Evolutionary conservation across 2,113 vertebrate genomes (phyloP).

Genomic region (Marcusenius ussheri): DNA sequence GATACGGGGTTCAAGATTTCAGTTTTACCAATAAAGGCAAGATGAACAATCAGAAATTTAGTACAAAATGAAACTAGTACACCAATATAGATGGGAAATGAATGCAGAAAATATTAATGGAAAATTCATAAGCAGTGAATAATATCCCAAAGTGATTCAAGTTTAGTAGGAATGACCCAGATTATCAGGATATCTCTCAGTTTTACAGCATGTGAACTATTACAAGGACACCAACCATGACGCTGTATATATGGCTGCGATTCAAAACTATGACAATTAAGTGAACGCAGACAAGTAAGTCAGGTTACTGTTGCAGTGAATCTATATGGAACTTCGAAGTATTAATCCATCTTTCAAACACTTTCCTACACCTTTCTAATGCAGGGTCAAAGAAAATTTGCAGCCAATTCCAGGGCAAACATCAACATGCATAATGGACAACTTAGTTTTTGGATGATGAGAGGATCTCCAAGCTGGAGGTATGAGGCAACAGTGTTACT

Average conservation of each 20-base stretch:
- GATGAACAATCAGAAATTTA: neutral
- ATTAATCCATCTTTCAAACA: too few species aligned
- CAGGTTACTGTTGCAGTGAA: neutral
- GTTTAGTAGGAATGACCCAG: neutral
- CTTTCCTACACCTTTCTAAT: neutral
- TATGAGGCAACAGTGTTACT: neutral
- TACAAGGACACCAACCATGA: neutral
- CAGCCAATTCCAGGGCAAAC: neutral
- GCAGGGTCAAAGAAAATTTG: neutral
- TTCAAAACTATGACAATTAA: neutral
- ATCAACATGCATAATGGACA: neutral
- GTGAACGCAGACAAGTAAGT: neutral
- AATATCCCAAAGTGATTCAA: neutral
- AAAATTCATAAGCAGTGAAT: neutral
- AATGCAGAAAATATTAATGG: neutral
- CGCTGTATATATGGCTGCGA: neutral
- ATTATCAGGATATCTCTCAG: neutral
- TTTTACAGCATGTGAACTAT: neutral
- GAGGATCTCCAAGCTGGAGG: neutral
- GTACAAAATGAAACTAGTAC: neutral
- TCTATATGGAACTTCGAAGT: neutral
- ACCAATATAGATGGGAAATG: neutral
- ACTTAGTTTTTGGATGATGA: neutral
- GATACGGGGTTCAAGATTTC: neutral
- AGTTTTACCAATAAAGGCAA: neutral